Percentiles rank a stretch among this genome's conserved stretches.
phyloP scores from a whole-genome alignment of 2,888 invertebrate species.

The Drosophila kokeensis region DNA sequence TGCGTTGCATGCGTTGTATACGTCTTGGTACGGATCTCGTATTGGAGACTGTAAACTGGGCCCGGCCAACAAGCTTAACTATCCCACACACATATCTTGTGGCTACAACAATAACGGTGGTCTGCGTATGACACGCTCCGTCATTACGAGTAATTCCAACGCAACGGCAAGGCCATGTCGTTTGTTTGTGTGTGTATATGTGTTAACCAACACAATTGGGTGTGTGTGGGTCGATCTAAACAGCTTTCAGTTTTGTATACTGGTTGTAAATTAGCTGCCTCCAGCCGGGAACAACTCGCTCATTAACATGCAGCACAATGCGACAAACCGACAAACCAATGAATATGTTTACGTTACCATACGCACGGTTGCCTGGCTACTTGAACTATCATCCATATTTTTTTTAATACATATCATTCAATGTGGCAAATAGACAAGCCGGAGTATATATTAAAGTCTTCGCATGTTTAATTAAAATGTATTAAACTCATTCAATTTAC shows the following conservation, averaged over 20 bases:
- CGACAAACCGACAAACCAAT: slow-evolving; percentile 33
- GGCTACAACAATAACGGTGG: slow-evolving; percentile 61
- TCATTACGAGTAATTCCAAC: slow-evolving; percentile 45
- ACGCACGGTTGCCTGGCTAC: slow-evolving; percentile 50
- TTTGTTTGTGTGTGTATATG: slow-evolving; percentile 13
- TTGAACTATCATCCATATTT: neutral
- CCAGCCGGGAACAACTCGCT: slow-evolving; percentile 8
- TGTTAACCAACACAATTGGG: slow-evolving; percentile 12
- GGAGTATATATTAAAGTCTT: neutral
- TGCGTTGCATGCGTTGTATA: slow-evolving; percentile 9
- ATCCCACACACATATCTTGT: slow-evolving; percentile 41
- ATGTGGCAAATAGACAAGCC: neutral
- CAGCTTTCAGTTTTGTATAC: slow-evolving; percentile 52
- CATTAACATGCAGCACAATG: slow-evolving; percentile 50
- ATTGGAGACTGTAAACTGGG: slow-evolving; percentile 5
- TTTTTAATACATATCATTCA: neutral
- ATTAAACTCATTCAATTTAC: neutral
- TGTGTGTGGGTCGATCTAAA: slow-evolving; percentile 26
- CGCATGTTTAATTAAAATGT: neutral
- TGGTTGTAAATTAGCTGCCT: slow-evolving; percentile 36
- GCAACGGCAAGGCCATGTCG: slow-evolving; percentile 68
- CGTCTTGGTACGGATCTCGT: slow-evolving; percentile 24
- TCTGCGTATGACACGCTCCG: slow-evolving; percentile 48
- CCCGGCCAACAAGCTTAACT: slow-evolving; percentile 54
- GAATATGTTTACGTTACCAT: slow-evolving; percentile 54